These are phyloP conservation scores for Sebastes umbrosus DNA, from an alignment of 2,797 vertebrate species.

Conservation along the genomic window DNA sequence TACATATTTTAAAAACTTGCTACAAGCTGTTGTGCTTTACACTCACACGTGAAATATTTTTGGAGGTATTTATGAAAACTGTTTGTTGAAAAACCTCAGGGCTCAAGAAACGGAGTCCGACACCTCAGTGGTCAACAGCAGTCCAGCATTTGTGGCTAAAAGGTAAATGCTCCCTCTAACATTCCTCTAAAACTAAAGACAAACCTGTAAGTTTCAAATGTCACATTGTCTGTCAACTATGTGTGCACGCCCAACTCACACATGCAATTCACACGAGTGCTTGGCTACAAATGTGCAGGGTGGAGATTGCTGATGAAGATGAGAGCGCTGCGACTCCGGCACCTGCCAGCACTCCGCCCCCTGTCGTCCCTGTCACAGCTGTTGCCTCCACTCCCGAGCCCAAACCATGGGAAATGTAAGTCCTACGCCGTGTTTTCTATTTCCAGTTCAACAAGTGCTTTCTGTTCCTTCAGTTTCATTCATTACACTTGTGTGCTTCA, in stretches of 20 bases:
- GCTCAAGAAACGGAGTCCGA: slow-evolving; percentile 48
- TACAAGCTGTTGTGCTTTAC: not conserved
- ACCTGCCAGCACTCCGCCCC: slow-evolving; percentile 8
- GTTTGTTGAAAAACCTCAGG: slow-evolving; percentile 56
- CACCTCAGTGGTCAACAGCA: slow-evolving; percentile 1
- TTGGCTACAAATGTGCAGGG: slow-evolving; percentile 61
- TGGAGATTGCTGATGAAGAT: slow-evolving; percentile 76
- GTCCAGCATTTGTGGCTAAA: slow-evolving; percentile 78
- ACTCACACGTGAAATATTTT: not conserved
- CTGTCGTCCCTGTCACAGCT: slow-evolving; percentile 31
- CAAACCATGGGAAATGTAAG: slow-evolving; percentile 53
- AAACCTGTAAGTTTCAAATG: not conserved
- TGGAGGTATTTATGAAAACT: not conserved
- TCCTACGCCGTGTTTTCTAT: not conserved
- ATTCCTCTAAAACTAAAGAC: not conserved
- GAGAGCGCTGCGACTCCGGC: slow-evolving; percentile 22
- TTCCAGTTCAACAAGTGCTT: not conserved
- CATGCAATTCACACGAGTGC: not conserved
- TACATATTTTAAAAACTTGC: not conserved
- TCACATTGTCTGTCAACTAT: not conserved
- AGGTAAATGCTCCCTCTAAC: slow-evolving; percentile 65
- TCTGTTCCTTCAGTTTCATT: not conserved
- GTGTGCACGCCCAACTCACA: not conserved
- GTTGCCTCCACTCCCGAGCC: slow-evolving; percentile 22
- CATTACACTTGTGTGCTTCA: slow-evolving; percentile 26